Conservation (phyloP, 2,797 vertebrate species). For the Falco berigora region DNA sequence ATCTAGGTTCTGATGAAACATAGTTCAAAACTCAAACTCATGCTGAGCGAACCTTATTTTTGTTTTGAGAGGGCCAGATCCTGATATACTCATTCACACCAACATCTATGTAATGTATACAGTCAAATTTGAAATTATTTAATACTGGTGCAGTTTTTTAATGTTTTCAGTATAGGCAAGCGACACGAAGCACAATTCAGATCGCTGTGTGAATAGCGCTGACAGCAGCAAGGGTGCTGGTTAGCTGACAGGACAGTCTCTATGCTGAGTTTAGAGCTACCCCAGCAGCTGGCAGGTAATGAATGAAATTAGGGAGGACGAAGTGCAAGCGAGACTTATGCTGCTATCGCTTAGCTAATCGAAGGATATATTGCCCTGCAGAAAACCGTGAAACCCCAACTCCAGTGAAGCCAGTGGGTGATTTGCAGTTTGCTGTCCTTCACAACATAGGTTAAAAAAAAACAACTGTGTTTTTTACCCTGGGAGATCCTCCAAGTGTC, state of each 20-base stretch:
- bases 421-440: not conserved
- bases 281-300: not conserved
- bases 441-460: not conserved
- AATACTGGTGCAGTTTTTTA: not conserved
- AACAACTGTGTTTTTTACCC: fast-evolving
- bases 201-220: not conserved
- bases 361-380: not conserved
- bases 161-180: not conserved
- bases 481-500: not conserved
- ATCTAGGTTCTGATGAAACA: not conserved
- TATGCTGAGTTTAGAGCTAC: not conserved
- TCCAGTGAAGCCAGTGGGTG: not conserved
- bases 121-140: not conserved
- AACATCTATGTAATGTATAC: fast-evolving
- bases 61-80: not conserved
- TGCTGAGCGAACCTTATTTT: not conserved
- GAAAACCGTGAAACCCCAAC: not conserved
- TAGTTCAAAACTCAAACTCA: not conserved
- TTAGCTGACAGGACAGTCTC: not conserved
- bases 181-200: not conserved
- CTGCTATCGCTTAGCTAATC: not conserved
- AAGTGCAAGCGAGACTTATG: not conserved
- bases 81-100: not conserved
- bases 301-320: not conserved
- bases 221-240: not conserved